phyloP scores from a whole-genome alignment of 2,113 vertebrate genomes.

The Phylloscopus whistleri region DNA sequence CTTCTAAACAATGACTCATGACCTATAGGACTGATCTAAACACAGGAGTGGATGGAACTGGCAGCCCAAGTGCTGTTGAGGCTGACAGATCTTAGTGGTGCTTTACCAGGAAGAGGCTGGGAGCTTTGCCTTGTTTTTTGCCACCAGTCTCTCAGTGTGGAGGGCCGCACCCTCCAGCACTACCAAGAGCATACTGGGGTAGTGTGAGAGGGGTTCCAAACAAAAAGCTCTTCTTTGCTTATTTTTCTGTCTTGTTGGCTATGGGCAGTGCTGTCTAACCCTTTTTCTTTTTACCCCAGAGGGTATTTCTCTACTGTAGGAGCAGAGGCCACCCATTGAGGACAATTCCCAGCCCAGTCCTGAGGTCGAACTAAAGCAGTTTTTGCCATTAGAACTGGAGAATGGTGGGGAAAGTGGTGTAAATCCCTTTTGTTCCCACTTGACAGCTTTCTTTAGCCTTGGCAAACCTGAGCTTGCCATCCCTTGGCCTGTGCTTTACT shows the following conservation, averaged over 20 bases:
- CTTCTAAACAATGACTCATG: neutral
- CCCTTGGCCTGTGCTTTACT: neutral
- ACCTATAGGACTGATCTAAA: neutral
- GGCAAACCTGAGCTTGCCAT: neutral
- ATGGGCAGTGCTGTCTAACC: neutral
- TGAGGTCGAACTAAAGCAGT: neutral
- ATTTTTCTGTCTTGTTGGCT: neutral
- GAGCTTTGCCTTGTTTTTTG: neutral
- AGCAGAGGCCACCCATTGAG: neutral
- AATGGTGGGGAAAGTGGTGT: neutral
- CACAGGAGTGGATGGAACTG: neutral
- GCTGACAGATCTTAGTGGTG: neutral
- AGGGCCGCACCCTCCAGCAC: neutral
- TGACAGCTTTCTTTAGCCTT: neutral
- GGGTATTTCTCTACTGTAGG: neutral
- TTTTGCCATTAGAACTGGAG: neutral
- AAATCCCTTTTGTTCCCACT: neutral
- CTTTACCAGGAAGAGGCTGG: neutral
- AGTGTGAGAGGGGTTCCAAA: neutral
- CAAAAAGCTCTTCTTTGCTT: neutral
- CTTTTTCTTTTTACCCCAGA: neutral
- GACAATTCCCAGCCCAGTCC: neutral
- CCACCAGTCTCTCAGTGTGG: neutral
- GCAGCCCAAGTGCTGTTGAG: neutral
- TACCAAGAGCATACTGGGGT: neutral